Conservation (phyloP, 1,140 invertebrate species). For the Araneus ventricosus region DNA sequence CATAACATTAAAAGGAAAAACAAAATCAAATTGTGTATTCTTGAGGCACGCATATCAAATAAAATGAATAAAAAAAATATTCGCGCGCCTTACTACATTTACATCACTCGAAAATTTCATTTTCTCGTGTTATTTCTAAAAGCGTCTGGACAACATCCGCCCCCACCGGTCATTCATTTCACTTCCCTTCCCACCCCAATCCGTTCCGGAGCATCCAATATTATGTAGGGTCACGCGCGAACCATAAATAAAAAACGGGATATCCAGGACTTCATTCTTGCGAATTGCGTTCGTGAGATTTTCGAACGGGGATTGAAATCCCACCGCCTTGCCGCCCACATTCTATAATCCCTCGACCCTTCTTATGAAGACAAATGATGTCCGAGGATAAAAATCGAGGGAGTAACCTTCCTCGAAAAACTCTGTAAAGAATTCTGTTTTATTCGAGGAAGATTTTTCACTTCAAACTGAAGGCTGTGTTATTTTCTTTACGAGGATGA, state of each 20-base stretch:
- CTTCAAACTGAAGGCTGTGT: neutral
- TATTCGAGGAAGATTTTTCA: neutral
- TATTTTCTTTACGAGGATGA: neutral
- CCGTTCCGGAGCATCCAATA: neutral
- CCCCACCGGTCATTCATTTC: neutral
- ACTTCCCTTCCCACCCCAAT: neutral
- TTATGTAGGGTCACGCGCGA: constrained; percentile 35
- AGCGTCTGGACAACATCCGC: neutral
- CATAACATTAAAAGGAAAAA: too few relatives aligned
- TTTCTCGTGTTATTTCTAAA: neutral
- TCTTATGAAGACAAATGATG: constrained; percentile 48
- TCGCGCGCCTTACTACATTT: neutral
- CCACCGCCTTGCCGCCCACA: neutral
- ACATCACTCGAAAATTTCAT: neutral
- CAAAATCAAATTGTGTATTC: too few relatives aligned
- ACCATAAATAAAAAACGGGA: constrained; percentile 44
- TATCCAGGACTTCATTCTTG: constrained; percentile 38
- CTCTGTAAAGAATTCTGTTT: neutral
- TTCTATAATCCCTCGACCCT: constrained; percentile 8
- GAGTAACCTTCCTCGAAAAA: neutral
- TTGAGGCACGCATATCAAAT: too few relatives aligned
- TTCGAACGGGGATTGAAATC: constrained; percentile 52
- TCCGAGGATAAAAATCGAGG: constrained; percentile 16
- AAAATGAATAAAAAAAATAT: too few relatives aligned
- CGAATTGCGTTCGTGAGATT: constrained; percentile 42